These are phyloP conservation scores for Bufo bufo DNA, from an alignment of 2,113 vertebrate genomes.

Conservation along the genomic window DNA sequence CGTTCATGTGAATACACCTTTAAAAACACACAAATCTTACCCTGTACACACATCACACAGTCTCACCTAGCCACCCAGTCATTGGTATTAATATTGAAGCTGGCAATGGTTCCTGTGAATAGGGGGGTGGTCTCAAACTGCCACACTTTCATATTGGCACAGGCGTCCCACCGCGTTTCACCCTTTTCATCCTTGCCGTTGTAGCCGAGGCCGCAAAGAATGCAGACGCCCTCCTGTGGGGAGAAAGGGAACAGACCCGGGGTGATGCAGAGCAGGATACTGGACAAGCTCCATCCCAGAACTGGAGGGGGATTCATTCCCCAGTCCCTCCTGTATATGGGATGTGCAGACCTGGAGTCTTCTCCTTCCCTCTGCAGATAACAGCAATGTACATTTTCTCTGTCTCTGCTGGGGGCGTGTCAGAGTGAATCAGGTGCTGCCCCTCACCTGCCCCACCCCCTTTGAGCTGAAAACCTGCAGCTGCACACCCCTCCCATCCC, in stretches of 20 bases:
- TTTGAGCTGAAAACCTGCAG: not conserved
- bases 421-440: no score
- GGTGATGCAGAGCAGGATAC: not conserved
- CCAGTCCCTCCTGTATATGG: no score
- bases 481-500: not conserved
- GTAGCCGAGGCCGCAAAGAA: slow-evolving; percentile 88
- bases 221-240: slow-evolving; percentile 91
- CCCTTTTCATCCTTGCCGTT: slow-evolving; percentile 76
- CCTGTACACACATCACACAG: no score
- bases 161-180: slow-evolving; percentile 84
- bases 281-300: not conserved
- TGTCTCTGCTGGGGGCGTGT: no score
- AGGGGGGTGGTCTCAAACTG: slow-evolving; percentile 91
- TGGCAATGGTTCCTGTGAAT: slow-evolving; percentile 90
- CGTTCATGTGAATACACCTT: no score
- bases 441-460: no score
- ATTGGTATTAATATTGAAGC: slow-evolving; percentile 98
- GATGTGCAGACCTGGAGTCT: no score
- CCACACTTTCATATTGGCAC: slow-evolving; percentile 96
- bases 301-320: not conserved
- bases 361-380: no score
- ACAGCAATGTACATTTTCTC: no score
- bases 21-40: no score
- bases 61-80: slow-evolving; percentile 92
- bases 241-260: not conserved